Evolutionary conservation across 2,113 vertebrate genomes (phyloP).

Genomic region (Theristicus caerulescens): DNA sequence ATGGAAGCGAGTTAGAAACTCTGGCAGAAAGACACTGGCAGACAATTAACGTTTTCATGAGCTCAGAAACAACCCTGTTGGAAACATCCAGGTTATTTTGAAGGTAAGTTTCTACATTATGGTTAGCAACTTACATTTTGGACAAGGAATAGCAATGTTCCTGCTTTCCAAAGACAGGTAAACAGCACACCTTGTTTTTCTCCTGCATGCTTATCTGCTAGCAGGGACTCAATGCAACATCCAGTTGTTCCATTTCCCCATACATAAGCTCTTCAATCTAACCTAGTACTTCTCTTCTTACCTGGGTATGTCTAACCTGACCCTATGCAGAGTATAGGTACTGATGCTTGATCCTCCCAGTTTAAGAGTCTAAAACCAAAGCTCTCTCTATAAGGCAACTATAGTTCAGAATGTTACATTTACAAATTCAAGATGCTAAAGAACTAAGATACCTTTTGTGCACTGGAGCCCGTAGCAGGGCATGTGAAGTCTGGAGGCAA

Average conservation of each 20-base stretch:
- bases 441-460: constrained; percentile 82
- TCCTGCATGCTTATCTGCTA: not conserved
- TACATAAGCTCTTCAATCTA: not conserved
- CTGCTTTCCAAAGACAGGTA: not conserved
- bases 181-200: not conserved
- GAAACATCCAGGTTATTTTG: not conserved
- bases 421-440: not conserved
- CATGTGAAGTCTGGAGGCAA: constrained; percentile 84
- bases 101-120: not conserved
- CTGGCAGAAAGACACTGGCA: not conserved
- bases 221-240: not conserved
- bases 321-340: not conserved
- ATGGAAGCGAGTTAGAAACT: not conserved
- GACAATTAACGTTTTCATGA: not conserved
- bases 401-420: not conserved
- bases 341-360: not conserved
- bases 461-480: constrained; percentile 95
- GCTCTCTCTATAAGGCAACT: not conserved
- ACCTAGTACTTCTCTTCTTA: not conserved
- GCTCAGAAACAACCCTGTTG: not conserved
- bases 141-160: not conserved
- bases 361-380: not conserved
- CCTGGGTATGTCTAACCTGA: not conserved
- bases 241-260: not conserved
- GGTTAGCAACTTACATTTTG: not conserved